Base-by-base conservation (phyloP, 2,797 vertebrate genomes). In the Echeneis naucrates region DNA sequence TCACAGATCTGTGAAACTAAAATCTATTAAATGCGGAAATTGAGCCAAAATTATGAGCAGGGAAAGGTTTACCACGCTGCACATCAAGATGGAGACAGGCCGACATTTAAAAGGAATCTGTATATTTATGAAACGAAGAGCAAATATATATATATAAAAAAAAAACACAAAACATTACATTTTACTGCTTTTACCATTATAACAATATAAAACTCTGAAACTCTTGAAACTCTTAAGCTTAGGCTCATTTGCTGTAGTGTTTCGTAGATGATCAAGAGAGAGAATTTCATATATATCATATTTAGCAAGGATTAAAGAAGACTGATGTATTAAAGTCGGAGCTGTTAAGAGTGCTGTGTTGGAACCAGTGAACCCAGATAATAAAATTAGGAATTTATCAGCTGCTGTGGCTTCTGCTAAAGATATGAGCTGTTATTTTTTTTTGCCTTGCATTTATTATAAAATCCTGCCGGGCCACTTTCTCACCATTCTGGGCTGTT, bases 401-500 rank as follows among this genome's bases (percentile, higher is more conserved):
- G 54, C 44, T 54, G 2, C 42, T 24, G 37, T 8, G 19, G 21
- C 8, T 60, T 45, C 16, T 45, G 21, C 30, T 71, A 38, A 44
- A 53, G 48, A 69, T n/a, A 30, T 40, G 35, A 69, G 45, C 0
- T 1, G 13, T 23, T 21, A 26, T 47, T 54, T 27, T 82, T n/a
- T 82, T 23, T 52, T 12, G 14, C 1, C n/a, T 40, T 14, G 66
- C 72, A 75, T 81, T 68, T 44, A 33, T 65, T 37, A n/a, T n/a
- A 83, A 72, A 85, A 78, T 68, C 70, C 72, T 65, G 75, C 52
- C 11, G 27, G 60, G 71, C 58, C 21, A 71, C 66, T 66, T 83
- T 81, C 68, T 64, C 77, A 69, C 53, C 58, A 26, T n/a, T 66
- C 64, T 53, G 56, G 19, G 30, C 56, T 57, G 47, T 63, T 81